Evolutionary conservation across 2,113 vertebrate genomes (phyloP).

Genomic region (Etheostoma cragini): DNA sequence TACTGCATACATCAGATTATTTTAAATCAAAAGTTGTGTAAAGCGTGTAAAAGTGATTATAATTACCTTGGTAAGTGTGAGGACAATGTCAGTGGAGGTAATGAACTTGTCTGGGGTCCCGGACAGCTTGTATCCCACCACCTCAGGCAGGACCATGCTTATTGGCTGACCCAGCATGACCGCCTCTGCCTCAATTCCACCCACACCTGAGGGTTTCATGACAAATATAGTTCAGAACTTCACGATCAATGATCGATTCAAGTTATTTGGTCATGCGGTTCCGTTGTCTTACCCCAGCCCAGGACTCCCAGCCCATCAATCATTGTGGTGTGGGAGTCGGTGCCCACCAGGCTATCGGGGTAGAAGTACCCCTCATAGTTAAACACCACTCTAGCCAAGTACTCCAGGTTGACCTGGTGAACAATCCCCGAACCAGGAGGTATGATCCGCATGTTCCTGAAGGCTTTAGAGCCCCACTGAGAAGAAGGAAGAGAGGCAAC

Average conservation of each 20-base stretch:
- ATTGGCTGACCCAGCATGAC: conserved; percentile 99
- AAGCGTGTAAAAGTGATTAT: not conserved
- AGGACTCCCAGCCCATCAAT: conserved; percentile 96
- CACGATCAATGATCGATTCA: no score
- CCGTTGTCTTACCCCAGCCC: conserved; percentile 91
- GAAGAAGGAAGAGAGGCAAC: conserved; percentile 29
- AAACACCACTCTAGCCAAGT: conserved; percentile 95
- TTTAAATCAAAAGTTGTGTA: no score
- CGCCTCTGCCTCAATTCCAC: conserved; percentile 97
- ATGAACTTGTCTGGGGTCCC: conserved; percentile 89
- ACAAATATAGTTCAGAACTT: accelerated
- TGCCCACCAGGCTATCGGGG: conserved; percentile 97
- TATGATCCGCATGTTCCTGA: conserved; percentile 96
- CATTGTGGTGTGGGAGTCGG: conserved; percentile 99
- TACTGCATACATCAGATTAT: not conserved
- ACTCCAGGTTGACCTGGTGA: conserved; percentile 98
- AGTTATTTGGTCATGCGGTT: no score
- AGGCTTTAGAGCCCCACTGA: conserved; percentile 97
- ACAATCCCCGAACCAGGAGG: conserved; percentile 97
- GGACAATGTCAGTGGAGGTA: conserved; percentile 98
- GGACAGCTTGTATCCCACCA: conserved; percentile 91
- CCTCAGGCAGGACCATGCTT: conserved; percentile 97
- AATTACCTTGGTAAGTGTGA: conserved; percentile 95
- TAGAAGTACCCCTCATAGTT: conserved; percentile 91
- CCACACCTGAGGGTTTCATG: conserved; percentile 87